Conservation (phyloP, 2,888 invertebrate genomes). For the Tromatobia lineatoria region DNA sequence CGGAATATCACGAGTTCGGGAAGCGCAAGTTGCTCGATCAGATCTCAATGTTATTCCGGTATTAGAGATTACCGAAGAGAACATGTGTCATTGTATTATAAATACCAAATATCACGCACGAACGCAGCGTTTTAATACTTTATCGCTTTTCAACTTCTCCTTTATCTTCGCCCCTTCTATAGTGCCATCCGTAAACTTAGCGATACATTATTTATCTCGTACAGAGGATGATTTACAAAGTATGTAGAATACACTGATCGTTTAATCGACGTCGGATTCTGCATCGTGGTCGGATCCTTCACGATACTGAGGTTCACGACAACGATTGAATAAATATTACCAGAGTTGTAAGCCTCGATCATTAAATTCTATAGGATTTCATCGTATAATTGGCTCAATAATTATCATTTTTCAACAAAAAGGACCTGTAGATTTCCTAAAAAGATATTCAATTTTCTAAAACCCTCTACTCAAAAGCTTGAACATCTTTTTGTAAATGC, state of each 20-base stretch:
- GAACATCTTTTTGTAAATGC: too few species aligned
- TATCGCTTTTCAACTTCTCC: constrained; percentile 51
- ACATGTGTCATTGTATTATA: constrained; percentile 77
- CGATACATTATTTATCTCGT: constrained; percentile 63
- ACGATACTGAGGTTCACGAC: neutral
- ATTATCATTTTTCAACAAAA: too few species aligned
- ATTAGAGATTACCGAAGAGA: constrained; percentile 52
- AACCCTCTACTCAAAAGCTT: too few species aligned
- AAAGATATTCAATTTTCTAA: too few species aligned
- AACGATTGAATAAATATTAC: constrained; percentile 17
- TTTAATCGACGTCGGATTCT: constrained; percentile 19
- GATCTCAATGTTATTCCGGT: constrained; percentile 46
- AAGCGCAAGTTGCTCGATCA: neutral
- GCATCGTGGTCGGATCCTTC: neutral
- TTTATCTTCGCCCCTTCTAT: constrained; percentile 15
- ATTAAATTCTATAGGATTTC: too few species aligned
- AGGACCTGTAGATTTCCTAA: too few species aligned
- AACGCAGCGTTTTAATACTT: constrained; percentile 56
- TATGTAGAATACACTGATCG: constrained; percentile 39
- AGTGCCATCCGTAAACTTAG: constrained; percentile 66
- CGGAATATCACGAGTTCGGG: constrained; percentile 26
- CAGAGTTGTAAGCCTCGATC: too few species aligned
- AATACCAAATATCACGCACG: constrained; percentile 76
- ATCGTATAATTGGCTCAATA: too few species aligned
- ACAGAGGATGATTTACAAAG: constrained; percentile 44